Percentiles rank a stretch among this genome's conserved stretches.
phyloP scores from a whole-genome alignment of 2,113 vertebrate species.

The Fulmarus glacialis region DNA sequence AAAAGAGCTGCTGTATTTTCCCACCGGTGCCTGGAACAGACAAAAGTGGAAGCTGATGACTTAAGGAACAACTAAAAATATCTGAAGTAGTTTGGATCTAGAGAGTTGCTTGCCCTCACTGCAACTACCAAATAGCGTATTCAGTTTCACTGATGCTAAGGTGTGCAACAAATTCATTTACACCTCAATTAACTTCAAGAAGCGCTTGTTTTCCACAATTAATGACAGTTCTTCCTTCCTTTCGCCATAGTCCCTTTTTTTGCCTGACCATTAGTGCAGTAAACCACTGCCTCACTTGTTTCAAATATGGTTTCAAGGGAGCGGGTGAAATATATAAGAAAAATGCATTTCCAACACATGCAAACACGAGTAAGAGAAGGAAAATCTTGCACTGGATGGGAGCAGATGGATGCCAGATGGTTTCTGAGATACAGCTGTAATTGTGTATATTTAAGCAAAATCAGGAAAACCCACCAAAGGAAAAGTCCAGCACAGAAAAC shows the following conservation, averaged over 20 bases:
- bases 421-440: neutral
- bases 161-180: neutral
- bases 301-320: neutral
- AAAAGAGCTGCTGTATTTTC: neutral
- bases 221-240: neutral
- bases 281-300: neutral
- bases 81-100: neutral
- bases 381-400: neutral
- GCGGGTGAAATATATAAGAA: neutral
- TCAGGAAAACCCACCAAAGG: neutral
- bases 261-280: neutral
- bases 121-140: neutral
- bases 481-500: neutral
- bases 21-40: neutral
- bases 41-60: constrained; percentile 23
- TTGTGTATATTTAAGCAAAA: neutral
- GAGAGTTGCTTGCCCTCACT: neutral
- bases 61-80: constrained; percentile 24
- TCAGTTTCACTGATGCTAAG: neutral
- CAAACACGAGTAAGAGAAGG: neutral
- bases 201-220: neutral
- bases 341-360: neutral
- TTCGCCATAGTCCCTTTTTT: neutral
- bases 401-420: neutral
- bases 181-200: neutral